These are phyloP conservation scores for Liolophura sinensis DNA, from an alignment of 1,140 invertebrate species.

Conservation along the genomic window DNA sequence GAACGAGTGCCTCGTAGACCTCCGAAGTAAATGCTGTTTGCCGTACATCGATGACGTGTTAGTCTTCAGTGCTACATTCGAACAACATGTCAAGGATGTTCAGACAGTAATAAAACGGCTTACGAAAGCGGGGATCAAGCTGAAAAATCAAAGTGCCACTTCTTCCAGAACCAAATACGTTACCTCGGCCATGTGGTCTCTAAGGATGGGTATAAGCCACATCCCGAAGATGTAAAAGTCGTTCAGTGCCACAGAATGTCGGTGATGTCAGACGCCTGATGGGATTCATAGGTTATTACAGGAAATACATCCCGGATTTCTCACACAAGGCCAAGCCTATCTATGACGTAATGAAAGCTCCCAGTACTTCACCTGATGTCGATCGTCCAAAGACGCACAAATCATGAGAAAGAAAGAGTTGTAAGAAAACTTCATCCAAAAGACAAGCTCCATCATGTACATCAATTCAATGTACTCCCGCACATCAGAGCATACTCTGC, in stretches of 20 bases:
- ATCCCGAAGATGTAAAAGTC: conserved; percentile 50
- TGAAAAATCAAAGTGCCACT: conserved; percentile 15
- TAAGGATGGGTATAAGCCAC: conserved; percentile 32
- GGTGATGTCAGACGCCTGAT: conserved; percentile 57
- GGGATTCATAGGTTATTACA: conserved; percentile 55
- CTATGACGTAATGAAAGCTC: not conserved
- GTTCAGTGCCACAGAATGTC: conserved; percentile 41
- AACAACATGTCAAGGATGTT: conserved; percentile 29
- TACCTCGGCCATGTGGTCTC: conserved; percentile 27
- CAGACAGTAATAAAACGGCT: conserved; percentile 48
- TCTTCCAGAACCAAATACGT: conserved; percentile 9
- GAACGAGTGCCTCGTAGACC: not conserved
- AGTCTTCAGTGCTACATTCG: conserved; percentile 13
- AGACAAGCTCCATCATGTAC: conserved; percentile 10
- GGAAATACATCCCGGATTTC: conserved; percentile 53
- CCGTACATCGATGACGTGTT: conserved; percentile 17
- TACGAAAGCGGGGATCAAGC: conserved; percentile 28
- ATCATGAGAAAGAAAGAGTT: conserved; percentile 22
- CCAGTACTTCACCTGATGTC: no score
- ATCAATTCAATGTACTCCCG: conserved; percentile 14
- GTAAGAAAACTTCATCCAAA: conserved; percentile 5
- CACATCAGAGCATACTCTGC: conserved; percentile 17
- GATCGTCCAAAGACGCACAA: conserved; percentile 11
- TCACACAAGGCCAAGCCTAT: conserved; percentile 26
- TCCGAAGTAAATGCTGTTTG: not conserved